Conservation (phyloP, 2,888 invertebrate species). For the Glaucopsyche alexis region DNA sequence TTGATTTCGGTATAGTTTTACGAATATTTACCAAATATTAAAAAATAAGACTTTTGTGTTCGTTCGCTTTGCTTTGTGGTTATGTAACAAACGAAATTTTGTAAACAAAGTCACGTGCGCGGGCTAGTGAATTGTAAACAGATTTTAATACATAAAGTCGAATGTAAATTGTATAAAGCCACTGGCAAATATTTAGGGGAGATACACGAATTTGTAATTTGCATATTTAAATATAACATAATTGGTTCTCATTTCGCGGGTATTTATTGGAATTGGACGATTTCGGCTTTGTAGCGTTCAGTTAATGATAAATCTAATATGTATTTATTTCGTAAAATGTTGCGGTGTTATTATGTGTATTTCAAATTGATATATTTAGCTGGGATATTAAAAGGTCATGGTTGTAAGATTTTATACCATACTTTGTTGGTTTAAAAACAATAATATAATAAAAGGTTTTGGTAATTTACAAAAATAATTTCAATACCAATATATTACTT, state of each 20-base stretch:
- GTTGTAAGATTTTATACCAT: too few relatives aligned
- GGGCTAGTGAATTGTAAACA: neutral
- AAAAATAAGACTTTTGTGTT: neutral
- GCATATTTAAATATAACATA: conserved; percentile 24
- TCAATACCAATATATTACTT: too few relatives aligned
- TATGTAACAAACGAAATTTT: neutral
- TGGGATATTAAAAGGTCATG: too few relatives aligned
- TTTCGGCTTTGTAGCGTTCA: neutral
- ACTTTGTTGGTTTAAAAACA: too few relatives aligned
- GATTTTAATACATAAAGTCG: conserved; percentile 11
- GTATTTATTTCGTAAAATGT: neutral
- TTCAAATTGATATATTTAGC: too few relatives aligned
- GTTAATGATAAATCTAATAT: conserved; percentile 9
- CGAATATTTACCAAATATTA: too few relatives aligned
- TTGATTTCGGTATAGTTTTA: too few relatives aligned
- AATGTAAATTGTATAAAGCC: conserved; percentile 21
- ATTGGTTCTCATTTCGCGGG: conserved; percentile 11
- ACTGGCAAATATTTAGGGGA: conserved; percentile 24
- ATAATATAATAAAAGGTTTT: too few relatives aligned
- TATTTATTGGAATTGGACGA: conserved; percentile 15
- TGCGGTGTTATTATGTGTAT: neutral
- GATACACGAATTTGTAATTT: conserved; percentile 26
- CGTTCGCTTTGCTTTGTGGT: neutral
- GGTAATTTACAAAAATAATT: too few relatives aligned
- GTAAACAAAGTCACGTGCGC: conserved; percentile 6